A percentile compares a stretch with the other conserved stretches of the same genome.
phyloP scores from a whole-genome alignment of 2,797 vertebrate genomes.

The Xyrichtys novacula region DNA sequence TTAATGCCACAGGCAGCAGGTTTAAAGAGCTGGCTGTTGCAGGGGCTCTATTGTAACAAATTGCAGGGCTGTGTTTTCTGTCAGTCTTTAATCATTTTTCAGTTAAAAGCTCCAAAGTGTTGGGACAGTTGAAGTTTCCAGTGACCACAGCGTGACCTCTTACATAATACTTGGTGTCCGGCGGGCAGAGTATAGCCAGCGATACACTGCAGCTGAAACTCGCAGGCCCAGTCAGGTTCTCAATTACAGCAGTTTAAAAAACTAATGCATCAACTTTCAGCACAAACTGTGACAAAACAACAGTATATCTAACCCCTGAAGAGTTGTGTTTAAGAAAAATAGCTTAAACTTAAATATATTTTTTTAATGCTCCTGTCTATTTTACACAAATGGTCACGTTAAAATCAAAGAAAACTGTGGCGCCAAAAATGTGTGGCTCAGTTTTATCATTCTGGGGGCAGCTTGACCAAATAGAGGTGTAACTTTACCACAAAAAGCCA shows the following conservation, averaged over 20 bases:
- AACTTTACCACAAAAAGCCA: too few species aligned
- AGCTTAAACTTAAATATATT: too few species aligned
- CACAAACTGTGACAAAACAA: background rate
- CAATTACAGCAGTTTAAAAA: background rate
- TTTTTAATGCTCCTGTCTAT: too few species aligned
- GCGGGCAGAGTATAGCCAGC: background rate
- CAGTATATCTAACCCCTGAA: background rate
- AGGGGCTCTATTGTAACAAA: constrained; percentile 10
- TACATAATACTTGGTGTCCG: constrained; percentile 54
- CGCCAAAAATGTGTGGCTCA: too few species aligned
- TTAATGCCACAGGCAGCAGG: background rate
- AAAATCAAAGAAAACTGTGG: too few species aligned
- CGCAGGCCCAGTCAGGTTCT: background rate
- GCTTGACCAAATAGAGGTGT: too few species aligned
- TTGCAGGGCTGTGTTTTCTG: constrained; percentile 15
- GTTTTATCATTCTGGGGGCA: too few species aligned
- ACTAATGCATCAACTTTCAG: background rate
- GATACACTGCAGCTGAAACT: background rate
- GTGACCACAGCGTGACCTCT: constrained; percentile 54
- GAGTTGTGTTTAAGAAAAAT: too few species aligned
- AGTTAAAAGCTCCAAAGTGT: constrained; percentile 35
- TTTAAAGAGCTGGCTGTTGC: constrained; percentile 6
- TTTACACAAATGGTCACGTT: too few species aligned
- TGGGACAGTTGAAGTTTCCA: constrained; percentile 60
- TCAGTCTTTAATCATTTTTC: constrained; percentile 34